phyloP scores from a whole-genome alignment of 1,140 invertebrate species.

The Oreohelix idahoensis region DNA sequence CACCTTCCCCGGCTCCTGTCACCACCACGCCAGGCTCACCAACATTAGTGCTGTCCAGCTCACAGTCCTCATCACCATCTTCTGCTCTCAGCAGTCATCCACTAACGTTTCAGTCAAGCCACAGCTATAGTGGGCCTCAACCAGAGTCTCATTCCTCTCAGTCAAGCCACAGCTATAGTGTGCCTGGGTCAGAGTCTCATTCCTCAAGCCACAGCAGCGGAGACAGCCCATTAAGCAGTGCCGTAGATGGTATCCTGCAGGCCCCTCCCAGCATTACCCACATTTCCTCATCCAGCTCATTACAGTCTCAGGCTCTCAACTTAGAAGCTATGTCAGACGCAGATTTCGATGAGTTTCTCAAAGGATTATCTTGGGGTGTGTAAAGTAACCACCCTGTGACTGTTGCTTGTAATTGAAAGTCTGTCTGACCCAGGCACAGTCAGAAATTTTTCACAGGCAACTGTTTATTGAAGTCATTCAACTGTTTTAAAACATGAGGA shows the following conservation, averaged over 20 bases:
- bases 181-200: constrained; percentile 35
- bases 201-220: neutral
- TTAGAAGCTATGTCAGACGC: constrained; percentile 52
- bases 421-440: too few relatives aligned
- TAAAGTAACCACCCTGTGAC: too few relatives aligned
- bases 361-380: constrained; percentile 55
- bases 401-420: too few relatives aligned
- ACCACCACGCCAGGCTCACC: constrained; percentile 1
- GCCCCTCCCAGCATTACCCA: constrained; percentile 38
- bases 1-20: constrained; percentile 49
- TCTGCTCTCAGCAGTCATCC: constrained; percentile 38
- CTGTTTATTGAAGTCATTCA: too few relatives aligned
- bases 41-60: constrained; percentile 35
- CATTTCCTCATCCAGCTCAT: constrained; percentile 19
- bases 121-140: constrained; percentile 14
- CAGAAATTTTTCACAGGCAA: too few relatives aligned
- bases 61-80: constrained; percentile 50
- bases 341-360: constrained; percentile 66
- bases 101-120: constrained; percentile 24
- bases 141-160: constrained; percentile 34
- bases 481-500: too few relatives aligned
- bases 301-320: constrained; percentile 38
- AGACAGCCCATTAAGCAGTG: constrained; percentile 37
- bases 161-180: constrained; percentile 2
- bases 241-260: constrained; percentile 41